Conservation (phyloP, 2,113 vertebrate genomes). For the western clawed frog (Xenopus tropicalis) region UCB_Xtro_10.0 CM004446.2:78897001-78897500, state of each 20-base stretch:
- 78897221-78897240: background rate
- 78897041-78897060: no score
- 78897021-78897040: no score
- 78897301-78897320: background rate
- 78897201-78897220: background rate
- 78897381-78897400: background rate
- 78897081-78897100: no score
- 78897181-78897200: no score
- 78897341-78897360: background rate
- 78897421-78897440: slow-evolving; percentile 12
- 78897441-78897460: slow-evolving; percentile 24
- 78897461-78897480: slow-evolving; percentile 32
- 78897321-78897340: background rate
- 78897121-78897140: no score
- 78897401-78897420: slow-evolving; percentile 13
- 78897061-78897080: no score
- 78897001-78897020: no score
- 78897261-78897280: background rate
- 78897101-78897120: no score
- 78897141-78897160: no score
- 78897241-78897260: background rate
- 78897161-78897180: no score
- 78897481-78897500: slow-evolving; percentile 9
- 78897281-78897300: background rate
- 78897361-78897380: background rate